Conservation (phyloP, 2,888 invertebrate genomes). For the Orchesellides sinensis region DNA sequence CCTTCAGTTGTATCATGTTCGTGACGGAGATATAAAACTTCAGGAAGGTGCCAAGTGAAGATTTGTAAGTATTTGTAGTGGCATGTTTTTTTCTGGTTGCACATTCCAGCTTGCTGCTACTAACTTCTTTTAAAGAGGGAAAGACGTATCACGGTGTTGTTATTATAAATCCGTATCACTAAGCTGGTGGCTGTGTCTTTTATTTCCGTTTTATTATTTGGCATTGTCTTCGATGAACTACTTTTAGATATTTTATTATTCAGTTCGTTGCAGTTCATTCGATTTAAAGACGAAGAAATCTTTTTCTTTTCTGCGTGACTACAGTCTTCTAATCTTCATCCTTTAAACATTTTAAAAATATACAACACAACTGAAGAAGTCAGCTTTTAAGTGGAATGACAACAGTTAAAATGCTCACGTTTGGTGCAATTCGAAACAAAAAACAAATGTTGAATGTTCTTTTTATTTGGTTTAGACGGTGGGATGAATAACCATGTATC, state of each 20-base stretch:
- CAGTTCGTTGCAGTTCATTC: conserved; percentile 43
- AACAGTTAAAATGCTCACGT: background rate
- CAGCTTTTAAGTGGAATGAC: background rate
- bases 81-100: conserved; percentile 23
- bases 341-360: background rate
- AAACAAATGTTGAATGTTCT: too few relatives aligned
- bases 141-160: background rate
- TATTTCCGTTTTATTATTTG: conserved; percentile 47
- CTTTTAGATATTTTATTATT: conserved; percentile 40
- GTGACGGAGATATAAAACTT: conserved; percentile 23
- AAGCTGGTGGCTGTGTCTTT: conserved; percentile 37
- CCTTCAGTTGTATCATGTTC: conserved; percentile 10
- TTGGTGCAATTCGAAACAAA: background rate
- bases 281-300: background rate
- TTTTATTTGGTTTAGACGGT: too few relatives aligned
- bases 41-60: conserved; percentile 39
- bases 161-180: conserved; percentile 26
- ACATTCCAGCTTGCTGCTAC: conserved; percentile 30
- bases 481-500: too few relatives aligned
- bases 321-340: background rate
- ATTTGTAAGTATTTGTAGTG: conserved; percentile 40
- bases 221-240: conserved; percentile 54
- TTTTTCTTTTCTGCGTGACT: background rate
- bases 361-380: background rate
- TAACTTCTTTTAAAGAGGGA: background rate